Base-by-base conservation (phyloP, 2,797 vertebrate genomes). In the Hypotaenidia okinawae region DNA sequence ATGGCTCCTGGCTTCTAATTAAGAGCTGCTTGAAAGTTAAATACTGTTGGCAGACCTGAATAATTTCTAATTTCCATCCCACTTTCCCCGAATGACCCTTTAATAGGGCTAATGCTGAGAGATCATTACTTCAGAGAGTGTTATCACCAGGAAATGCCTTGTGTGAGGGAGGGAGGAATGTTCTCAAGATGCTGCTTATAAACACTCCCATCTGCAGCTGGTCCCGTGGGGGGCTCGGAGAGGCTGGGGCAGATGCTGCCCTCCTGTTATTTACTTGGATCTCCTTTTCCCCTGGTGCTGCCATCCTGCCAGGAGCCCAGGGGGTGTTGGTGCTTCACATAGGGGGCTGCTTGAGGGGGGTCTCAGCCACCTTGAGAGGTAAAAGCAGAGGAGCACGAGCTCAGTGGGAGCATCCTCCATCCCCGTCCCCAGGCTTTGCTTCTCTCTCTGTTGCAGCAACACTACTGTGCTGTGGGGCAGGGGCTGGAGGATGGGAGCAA, bases 21-120 rank as follows among this genome's bases (percentile, higher is more conserved):
- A 97, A 96, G 95, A 96, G 84, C 89, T 82, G 90, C 87, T 81
- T 87, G 89, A 33, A 93, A 96, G 86, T 94, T 95, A 95, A 97
- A 92, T 86, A 87, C 87, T 21, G 66, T 80, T 89, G 95, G 93
- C 94, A 94, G 90, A 88, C 64, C 75, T 43, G 91, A 78, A 55
- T 92, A 92, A 94, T 95, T 96, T 87, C 91, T 84, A 37, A 68
- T 94, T 96, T 86, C 88, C 90, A 96, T 70, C 86, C 59, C 85
- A 10, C 77, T 96, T 96, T 94, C 93, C 90, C 93, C 6, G 61
- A 84, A 28, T 93, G 96, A 95, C 94, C 91, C 92, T 94, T 89
- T 95, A 96, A 92, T 90, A 92, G 91, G 89, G 78, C 95, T 90
- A 93, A 95, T 5, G 73, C 88, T 13, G 80, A 1, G 14, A 59